Base-by-base conservation (phyloP, 2,888 invertebrate species). In the Meiosimyza decipiens region DNA sequence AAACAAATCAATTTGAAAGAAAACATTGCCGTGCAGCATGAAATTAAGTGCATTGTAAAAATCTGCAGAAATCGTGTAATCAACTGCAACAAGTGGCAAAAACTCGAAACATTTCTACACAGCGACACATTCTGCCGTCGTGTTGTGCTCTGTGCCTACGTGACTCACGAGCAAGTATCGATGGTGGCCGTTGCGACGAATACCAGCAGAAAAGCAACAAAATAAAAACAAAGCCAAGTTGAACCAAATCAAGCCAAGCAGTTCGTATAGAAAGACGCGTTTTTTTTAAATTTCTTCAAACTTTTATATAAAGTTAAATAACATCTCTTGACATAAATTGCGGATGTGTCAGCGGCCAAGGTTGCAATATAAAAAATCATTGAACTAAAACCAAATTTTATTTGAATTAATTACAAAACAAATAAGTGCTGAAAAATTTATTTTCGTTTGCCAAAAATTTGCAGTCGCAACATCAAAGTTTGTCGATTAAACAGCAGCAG, bases 141-240 rank as follows among this genome's bases (percentile, higher is more conserved):
- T 51, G 5, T n/a, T 22, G 51, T 15, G 52, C 50, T 33, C 15
- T 3, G 75, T 80, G 82, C 81, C 82, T 82, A 82, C 82, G 82
- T 82, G 82, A 82, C 82, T 82, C 80, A 78, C 80, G 80, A 78
- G 71, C 80, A 77, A 77, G 81, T 80, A 79, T 77, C 80, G 83
- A 82, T 82, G 82, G 82, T 82, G 80, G 68, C 15, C 66, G 63
- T 64, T 9, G 50, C 13, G n/a, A 47, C 59, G 69, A 60, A 69
- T 60, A 72, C 63, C 64, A 54, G 64, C 28, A 79, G 77, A 77
- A 76, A 77, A 76, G 64, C 68, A 74, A 60, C 75, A 74, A 33
- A 69, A 71, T 67, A 71, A 71, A 71, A 71, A 73, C 73, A 77
- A 82, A 76, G 74, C 76, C 67, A 76, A 67, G 76, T 75, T 74